phyloP scores from a whole-genome alignment of 2,888 invertebrate species.

The Liopterus haemorrhoidalis region DNA sequence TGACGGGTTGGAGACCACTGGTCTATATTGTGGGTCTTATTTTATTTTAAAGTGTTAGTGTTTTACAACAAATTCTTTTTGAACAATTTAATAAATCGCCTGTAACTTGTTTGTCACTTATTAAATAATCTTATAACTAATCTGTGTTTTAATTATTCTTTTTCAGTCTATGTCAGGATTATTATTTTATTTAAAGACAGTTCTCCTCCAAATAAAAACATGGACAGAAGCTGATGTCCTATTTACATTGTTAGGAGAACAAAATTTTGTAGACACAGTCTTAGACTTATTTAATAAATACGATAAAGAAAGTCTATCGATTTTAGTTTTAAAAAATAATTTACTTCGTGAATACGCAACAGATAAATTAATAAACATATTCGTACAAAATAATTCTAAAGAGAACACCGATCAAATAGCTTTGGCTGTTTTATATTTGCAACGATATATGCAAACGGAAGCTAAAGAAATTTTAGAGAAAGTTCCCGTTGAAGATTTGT shows the following conservation, averaged over 20 bases:
- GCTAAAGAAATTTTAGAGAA: constrained; percentile 47
- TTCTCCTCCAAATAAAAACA: constrained; percentile 44
- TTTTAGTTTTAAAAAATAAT: constrained; percentile 49
- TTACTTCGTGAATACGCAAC: constrained; percentile 52
- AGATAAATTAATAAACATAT: constrained; percentile 49
- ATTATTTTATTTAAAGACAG: constrained; percentile 42
- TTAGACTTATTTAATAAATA: constrained; percentile 44
- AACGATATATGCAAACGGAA: constrained; percentile 48
- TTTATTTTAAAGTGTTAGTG: too few species aligned
- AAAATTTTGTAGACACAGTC: constrained; percentile 44
- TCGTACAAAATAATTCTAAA: constrained; percentile 39
- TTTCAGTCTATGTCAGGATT: constrained; percentile 42
- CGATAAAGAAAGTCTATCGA: constrained; percentile 46
- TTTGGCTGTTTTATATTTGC: constrained; percentile 49
- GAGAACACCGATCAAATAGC: constrained; percentile 45
- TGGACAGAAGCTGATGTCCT: constrained; percentile 47
- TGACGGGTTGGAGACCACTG: too few species aligned
- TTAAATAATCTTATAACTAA: too few species aligned
- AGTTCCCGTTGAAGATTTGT: constrained; percentile 44
- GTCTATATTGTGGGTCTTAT: too few species aligned
- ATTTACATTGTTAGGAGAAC: constrained; percentile 41
- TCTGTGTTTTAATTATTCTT: background rate
- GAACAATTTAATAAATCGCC: too few species aligned
- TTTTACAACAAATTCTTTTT: too few species aligned
- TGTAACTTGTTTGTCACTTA: too few species aligned